Evolutionary conservation across 2,797 vertebrate species (phyloP).

Genomic region (Chelidonichthys spinosus): DNA sequence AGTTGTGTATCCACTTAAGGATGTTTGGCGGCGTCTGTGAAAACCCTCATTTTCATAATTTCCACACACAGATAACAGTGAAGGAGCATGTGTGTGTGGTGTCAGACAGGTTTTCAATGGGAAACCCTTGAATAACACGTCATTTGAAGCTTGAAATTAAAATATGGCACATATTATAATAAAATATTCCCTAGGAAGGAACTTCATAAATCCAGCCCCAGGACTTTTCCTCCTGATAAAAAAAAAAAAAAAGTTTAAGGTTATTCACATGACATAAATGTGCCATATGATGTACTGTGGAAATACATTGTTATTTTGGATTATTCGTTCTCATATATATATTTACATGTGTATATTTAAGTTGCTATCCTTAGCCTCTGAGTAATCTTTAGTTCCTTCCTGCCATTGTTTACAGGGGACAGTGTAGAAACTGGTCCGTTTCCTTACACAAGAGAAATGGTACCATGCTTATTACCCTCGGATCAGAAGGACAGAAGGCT

Average conservation of each 20-base stretch:
- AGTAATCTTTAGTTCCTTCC: background rate
- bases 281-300: background rate
- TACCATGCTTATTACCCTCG: too few species aligned
- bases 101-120: background rate
- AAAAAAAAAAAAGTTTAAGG: too few species aligned
- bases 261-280: background rate
- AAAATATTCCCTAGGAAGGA: background rate
- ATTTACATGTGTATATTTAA: background rate
- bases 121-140: background rate
- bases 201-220: background rate
- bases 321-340: background rate
- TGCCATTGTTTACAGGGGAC: too few species aligned
- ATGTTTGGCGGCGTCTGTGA: background rate
- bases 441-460: too few species aligned
- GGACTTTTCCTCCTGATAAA: background rate
- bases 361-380: background rate
- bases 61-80: slow-evolving; percentile 5
- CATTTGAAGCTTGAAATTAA: background rate
- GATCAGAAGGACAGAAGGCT: background rate
- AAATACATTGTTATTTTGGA: background rate
- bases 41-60: slow-evolving; percentile 16
- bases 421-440: too few species aligned
- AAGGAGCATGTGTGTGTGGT: background rate
- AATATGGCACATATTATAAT: background rate
- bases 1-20: background rate